Evolutionary conservation across 2,888 invertebrate genomes (phyloP), one percentile per base, ranked within the genome.

Genomic region (Tipula confusa): DNA sequence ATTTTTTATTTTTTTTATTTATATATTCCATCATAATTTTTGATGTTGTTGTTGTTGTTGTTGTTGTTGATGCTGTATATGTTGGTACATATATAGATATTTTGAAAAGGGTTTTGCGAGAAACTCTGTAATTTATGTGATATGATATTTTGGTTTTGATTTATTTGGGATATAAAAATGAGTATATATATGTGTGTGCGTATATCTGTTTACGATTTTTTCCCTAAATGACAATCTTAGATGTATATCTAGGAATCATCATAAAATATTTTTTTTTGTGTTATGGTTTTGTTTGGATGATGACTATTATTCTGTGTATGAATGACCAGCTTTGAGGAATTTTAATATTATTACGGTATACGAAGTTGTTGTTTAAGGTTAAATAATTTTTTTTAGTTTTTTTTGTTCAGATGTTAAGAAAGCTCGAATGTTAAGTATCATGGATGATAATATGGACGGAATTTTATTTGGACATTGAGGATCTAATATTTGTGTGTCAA

Each of bases 21-120:
- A 43, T 43, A 43, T 43, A 64, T 64, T 64, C 24, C 64, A 64
- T 64, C 64, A 64, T 64, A 64, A 64, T 24, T 64, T n/a, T 64
- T 64, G 64, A 6, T 64, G 48, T 64, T 64, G 43, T 43, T 43
- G 9, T 24, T 64, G 64, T 64, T 24, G 18, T 7, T 24, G n/a
- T n/a, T n/a, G n/a, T n/a, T n/a, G n/a, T n/a, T n/a, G n/a, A n/a
- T n/a, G n/a, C n/a, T n/a, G n/a, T n/a, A n/a, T n/a, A n/a, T n/a
- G n/a, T n/a, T n/a, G n/a, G n/a, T n/a, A n/a, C n/a, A n/a, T n/a
- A n/a, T n/a, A n/a, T n/a, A 18, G 9, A 24, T 24, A 64, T 1
- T 64, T 64, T 64, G 64, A 64, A 64, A 64, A 64, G 64, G 64
- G 64, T 64, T n/a, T 64, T 24, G 64, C 64, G 11, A 64, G 24